These are phyloP conservation scores for Odocoileus virginianus DNA, from an alignment of 2,113 vertebrate species.

Conservation along the genomic window DNA sequence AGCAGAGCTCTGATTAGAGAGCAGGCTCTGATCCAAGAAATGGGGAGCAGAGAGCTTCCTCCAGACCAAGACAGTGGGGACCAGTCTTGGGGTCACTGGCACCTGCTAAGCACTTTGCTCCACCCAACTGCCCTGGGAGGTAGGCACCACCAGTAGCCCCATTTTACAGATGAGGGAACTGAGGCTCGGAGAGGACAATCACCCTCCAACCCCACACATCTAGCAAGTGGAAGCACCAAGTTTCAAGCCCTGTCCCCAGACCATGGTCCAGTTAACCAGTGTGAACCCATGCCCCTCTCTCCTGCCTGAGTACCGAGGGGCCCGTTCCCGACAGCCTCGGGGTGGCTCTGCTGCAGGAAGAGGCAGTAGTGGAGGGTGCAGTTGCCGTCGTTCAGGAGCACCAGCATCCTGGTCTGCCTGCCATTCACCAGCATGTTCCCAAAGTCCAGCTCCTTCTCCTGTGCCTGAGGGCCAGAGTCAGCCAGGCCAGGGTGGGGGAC, in stretches of 20 bases:
- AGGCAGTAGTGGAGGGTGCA: constrained; percentile 87
- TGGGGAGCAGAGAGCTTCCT: not conserved
- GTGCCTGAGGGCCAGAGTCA: constrained; percentile 80
- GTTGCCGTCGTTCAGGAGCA: constrained; percentile 86
- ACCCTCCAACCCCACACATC: too few relatives aligned
- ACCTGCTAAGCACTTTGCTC: not conserved
- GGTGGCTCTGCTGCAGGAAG: constrained; percentile 81
- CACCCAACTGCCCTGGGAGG: not conserved
- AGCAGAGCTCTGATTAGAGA: not conserved
- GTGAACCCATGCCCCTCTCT: not conserved
- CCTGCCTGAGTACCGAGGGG: constrained; percentile 79
- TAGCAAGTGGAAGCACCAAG: not conserved
- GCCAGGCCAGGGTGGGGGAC: not conserved
- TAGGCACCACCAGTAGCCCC: not conserved
- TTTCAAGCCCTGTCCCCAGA: not conserved
- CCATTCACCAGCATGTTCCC: constrained; percentile 86
- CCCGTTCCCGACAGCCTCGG: constrained; percentile 46
- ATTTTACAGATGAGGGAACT: not conserved
- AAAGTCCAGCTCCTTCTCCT: constrained; percentile 82
- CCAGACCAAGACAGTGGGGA: not conserved
- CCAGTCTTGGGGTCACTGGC: not conserved
- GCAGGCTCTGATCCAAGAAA: not conserved
- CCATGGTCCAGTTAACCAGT: not conserved
- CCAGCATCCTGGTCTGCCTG: constrained; percentile 78
- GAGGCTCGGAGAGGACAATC: not conserved